Conservation (phyloP, 2,888 invertebrate genomes). For the Drosophila vallismaia region DNA sequence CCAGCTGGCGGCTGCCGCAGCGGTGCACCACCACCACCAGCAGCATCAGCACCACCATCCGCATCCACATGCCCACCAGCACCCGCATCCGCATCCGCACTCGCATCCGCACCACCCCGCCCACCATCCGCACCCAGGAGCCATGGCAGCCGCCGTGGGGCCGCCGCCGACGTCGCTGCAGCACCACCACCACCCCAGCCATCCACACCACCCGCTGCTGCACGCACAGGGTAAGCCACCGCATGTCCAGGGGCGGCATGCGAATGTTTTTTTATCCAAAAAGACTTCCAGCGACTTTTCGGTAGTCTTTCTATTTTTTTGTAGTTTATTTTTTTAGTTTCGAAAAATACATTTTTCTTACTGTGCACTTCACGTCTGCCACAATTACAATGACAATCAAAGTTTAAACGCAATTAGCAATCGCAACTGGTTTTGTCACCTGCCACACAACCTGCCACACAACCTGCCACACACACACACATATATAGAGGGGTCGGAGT, state of each 20-base stretch:
- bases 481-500: no score
- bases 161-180: slow-evolving; percentile 33
- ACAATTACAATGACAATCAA: slow-evolving; percentile 52
- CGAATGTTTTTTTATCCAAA: no score
- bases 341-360: slow-evolving; percentile 1
- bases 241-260: no score
- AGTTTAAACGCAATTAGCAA: slow-evolving; percentile 66
- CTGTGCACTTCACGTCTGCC: neutral
- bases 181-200: slow-evolving; percentile 46
- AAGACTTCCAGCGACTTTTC: no score
- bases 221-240: slow-evolving; percentile 83
- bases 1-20: slow-evolving; percentile 85
- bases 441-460: slow-evolving; percentile 34
- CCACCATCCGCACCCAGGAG: slow-evolving; percentile 8
- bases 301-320: neutral
- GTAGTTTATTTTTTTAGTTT: neutral
- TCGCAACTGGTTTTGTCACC: slow-evolving; percentile 74
- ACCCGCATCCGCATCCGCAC: slow-evolving; percentile 31
- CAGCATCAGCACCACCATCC: slow-evolving; percentile 42
- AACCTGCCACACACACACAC: slow-evolving; percentile 4
- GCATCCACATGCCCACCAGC: slow-evolving; percentile 20
- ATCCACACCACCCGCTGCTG: slow-evolving; percentile 81
- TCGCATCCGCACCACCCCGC: slow-evolving; percentile 12
- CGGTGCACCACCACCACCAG: slow-evolving; percentile 68
- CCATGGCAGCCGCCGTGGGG: slow-evolving; percentile 11